These are phyloP conservation scores for Epicampocera succincta DNA, from an alignment of 2,888 invertebrate genomes.

Conservation along the genomic window DNA sequence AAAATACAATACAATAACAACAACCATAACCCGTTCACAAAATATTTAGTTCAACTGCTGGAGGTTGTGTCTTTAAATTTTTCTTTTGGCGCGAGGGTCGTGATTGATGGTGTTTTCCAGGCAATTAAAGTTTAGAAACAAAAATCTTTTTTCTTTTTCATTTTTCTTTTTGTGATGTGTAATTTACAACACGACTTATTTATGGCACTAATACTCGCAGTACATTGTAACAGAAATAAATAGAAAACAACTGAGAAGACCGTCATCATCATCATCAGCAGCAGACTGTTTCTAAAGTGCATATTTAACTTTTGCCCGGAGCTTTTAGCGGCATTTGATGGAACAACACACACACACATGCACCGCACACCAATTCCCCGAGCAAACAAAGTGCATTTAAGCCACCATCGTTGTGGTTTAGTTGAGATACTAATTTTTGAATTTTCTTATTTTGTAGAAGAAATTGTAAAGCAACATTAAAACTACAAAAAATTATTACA, in stretches of 20 bases:
- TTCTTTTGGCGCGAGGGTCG: slow-evolving; percentile 56
- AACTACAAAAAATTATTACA: background rate
- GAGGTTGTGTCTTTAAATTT: slow-evolving; percentile 38
- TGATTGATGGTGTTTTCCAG: slow-evolving; percentile 76
- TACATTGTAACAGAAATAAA: slow-evolving; percentile 31
- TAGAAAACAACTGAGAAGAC: slow-evolving; percentile 22
- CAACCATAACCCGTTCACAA: slow-evolving; percentile 28
- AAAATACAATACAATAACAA: background rate
- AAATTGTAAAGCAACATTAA: slow-evolving; percentile 19
- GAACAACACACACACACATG: background rate
- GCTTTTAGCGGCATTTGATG: slow-evolving; percentile 43
- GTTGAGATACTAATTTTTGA: slow-evolving; percentile 38
- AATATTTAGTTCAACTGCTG: slow-evolving; percentile 49
- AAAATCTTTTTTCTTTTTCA: slow-evolving; percentile 3
- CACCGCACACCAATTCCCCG: background rate
- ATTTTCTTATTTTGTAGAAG: slow-evolving; percentile 22
- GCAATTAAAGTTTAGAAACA: slow-evolving; percentile 57
- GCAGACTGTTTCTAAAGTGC: slow-evolving; percentile 41
- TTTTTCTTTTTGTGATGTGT: slow-evolving; percentile 6
- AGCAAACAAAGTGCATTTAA: slow-evolving; percentile 42
- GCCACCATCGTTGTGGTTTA: slow-evolving; percentile 46
- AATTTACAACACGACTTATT: slow-evolving; percentile 61
- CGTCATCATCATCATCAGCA: slow-evolving; percentile 26
- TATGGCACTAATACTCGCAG: slow-evolving; percentile 40
- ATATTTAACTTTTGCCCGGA: slow-evolving; percentile 52